Percentiles rank a stretch among this genome's conserved stretches.
phyloP scores from a whole-genome alignment of 2,797 vertebrate species.

The Miopithecus talapoin region DNA sequence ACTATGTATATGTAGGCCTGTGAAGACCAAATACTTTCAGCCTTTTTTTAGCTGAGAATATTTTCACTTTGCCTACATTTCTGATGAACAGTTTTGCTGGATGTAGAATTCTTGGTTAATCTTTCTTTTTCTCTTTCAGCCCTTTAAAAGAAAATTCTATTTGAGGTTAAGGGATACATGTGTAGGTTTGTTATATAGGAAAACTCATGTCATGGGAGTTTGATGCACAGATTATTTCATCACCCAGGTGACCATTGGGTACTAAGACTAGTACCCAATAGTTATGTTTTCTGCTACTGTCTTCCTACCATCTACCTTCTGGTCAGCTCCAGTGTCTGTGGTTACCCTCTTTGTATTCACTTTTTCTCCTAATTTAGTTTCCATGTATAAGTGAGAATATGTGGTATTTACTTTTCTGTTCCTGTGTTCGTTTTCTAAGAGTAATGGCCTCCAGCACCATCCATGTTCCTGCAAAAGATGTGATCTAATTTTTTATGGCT shows the following conservation, averaged over 20 bases:
- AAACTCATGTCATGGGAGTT: too few species aligned
- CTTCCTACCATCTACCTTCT: too few species aligned
- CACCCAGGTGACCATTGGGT: too few species aligned
- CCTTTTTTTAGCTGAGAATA: not conserved
- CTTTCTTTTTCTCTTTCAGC: not conserved
- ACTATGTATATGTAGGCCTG: not conserved
- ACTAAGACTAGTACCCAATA: too few species aligned
- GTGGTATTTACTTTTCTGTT: not conserved
- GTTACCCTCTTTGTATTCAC: not conserved
- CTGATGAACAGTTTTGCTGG: not conserved
- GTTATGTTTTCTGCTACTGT: too few species aligned
- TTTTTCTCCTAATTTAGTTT: not conserved
- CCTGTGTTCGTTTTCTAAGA: not conserved
- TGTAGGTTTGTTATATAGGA: too few species aligned
- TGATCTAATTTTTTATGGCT: not conserved
- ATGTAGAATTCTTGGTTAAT: not conserved
- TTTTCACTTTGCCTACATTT: not conserved
- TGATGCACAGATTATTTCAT: too few species aligned
- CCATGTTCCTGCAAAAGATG: not conserved
- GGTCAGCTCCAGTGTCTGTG: too few species aligned
- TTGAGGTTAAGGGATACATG: too few species aligned
- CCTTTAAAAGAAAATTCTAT: too few species aligned
- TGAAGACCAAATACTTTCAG: not conserved
- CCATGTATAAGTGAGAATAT: not conserved
- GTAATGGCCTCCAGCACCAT: not conserved